Conservation (phyloP, 1,140 invertebrate species). For the Asobara japonica region DNA sequence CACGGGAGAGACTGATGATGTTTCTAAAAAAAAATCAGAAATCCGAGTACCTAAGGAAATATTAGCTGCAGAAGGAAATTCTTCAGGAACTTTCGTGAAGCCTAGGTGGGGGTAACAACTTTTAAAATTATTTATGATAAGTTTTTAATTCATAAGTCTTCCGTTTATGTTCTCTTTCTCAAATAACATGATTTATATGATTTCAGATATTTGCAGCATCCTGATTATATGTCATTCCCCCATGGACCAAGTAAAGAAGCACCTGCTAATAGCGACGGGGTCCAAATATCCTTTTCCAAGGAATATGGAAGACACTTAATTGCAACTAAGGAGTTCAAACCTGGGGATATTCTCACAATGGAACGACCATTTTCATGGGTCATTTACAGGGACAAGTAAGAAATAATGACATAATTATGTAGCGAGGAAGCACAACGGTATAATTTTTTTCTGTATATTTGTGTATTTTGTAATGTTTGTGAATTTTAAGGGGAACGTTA, state of each 20-base stretch:
- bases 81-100: constrained; percentile 2
- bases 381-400: constrained; percentile 72
- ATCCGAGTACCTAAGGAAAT: neutral
- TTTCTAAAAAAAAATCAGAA: constrained; percentile 5
- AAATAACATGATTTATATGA: too few species aligned
- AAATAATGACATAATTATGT: neutral
- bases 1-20: neutral
- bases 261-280: constrained; percentile 69
- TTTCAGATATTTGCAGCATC: constrained; percentile 49
- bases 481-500: too few species aligned
- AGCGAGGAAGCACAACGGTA: neutral
- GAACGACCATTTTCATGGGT: constrained; percentile 83
- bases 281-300: constrained; percentile 70
- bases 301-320: constrained; percentile 75
- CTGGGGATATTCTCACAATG: constrained; percentile 82
- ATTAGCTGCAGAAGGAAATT: constrained; percentile 21
- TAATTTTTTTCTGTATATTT: neutral
- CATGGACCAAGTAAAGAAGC: constrained; percentile 65
- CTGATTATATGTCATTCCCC: constrained; percentile 47
- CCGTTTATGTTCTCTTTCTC: too few species aligned
- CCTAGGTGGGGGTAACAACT: too few species aligned
- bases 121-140: too few species aligned
- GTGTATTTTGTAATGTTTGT: too few species aligned
- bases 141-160: too few species aligned
- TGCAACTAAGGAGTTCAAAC: constrained; percentile 73